phyloP scores from a whole-genome alignment of 2,113 vertebrate genomes.

The Myiagra hebetior region DNA sequence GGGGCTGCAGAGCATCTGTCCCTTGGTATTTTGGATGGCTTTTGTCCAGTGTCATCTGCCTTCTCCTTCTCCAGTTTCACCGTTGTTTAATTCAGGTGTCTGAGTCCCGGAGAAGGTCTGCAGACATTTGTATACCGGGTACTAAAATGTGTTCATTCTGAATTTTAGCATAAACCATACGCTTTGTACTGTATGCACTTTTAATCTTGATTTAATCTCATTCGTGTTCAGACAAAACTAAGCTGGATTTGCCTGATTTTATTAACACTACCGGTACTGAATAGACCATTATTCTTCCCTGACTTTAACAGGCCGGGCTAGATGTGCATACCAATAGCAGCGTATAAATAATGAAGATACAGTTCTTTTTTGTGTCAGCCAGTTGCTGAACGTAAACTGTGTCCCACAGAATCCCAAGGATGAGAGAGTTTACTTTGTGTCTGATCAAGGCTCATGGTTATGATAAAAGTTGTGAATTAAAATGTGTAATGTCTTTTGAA shows the following conservation, averaged over 20 bases:
- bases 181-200: conserved; percentile 53
- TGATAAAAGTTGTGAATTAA: conserved; percentile 27
- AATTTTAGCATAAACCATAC: conserved; percentile 42
- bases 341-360: conserved; percentile 46
- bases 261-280: conserved; percentile 37
- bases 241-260: conserved; percentile 54
- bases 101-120: not conserved
- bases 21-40: conserved; percentile 1
- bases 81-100: conserved; percentile 5
- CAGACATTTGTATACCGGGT: not conserved
- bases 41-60: not conserved
- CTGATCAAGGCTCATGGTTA: not conserved
- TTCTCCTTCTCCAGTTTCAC: not conserved
- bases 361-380: conserved; percentile 19
- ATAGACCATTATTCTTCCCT: conserved; percentile 53
- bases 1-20: conserved; percentile 2
- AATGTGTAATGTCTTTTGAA: conserved; percentile 14
- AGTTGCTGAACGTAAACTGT: not conserved
- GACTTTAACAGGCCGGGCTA: conserved; percentile 31
- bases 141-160: not conserved
- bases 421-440: not conserved
- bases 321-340: conserved; percentile 32
- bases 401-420: not conserved
- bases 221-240: conserved; percentile 66
- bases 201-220: conserved; percentile 67